Evolutionary conservation across 2,797 vertebrate species (phyloP).

Genomic region (Crypturellus tataupa): DNA sequence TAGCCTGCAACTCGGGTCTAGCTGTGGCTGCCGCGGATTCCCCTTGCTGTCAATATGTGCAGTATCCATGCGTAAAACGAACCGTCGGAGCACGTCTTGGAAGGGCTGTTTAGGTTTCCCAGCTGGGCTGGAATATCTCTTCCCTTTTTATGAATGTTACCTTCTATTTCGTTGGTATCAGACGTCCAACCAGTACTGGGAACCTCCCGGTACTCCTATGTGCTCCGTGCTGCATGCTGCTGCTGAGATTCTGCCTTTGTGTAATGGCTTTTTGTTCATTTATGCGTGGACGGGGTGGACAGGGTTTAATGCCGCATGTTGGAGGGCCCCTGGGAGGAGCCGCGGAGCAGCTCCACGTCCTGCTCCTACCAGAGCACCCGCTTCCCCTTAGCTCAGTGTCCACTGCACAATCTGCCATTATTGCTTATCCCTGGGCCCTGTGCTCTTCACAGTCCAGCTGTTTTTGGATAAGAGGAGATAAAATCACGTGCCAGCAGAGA

Average conservation of each 20-base stretch:
- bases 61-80: conserved; percentile 36
- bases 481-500: background rate
- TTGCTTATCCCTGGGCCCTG: background rate
- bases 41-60: conserved; percentile 32
- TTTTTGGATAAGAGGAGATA: background rate
- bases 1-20: background rate
- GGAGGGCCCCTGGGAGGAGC: background rate
- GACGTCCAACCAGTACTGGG: background rate
- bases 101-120: background rate
- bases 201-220: background rate
- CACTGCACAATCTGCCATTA: background rate
- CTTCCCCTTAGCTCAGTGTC: background rate
- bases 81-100: background rate
- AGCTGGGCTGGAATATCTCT: background rate
- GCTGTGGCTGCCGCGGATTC: background rate
- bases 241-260: background rate
- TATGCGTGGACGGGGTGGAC: too few relatives aligned
- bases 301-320: background rate
- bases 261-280: background rate
- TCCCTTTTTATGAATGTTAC: background rate
- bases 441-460: background rate
- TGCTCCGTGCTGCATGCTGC: background rate
- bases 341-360: too few relatives aligned
- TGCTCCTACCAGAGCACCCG: background rate
- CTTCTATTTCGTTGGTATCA: background rate